Percentiles rank a stretch among this genome's conserved stretches.
phyloP scores from a whole-genome alignment of 2,888 invertebrate species.

The Drosophila borealis region DNA sequence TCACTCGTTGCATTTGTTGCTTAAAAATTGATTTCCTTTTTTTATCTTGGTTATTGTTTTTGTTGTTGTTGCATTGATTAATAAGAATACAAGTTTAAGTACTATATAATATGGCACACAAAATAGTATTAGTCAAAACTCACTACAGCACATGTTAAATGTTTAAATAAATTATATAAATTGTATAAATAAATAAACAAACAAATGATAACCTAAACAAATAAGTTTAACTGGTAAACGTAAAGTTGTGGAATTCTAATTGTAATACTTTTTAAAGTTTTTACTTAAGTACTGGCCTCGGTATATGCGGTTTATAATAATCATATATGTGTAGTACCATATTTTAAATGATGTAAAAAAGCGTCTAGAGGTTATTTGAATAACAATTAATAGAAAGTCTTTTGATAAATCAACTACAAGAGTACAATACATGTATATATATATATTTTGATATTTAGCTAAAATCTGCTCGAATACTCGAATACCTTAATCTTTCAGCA shows the following conservation, averaged over 20 bases:
- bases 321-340: conserved; percentile 16
- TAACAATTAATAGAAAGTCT: conserved; percentile 71
- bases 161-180: conserved; percentile 11
- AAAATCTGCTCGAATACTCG: conserved; percentile 20
- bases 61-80: conserved; percentile 10
- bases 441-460: conserved; percentile 39
- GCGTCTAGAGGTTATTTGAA: conserved; percentile 67
- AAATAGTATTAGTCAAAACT: conserved; percentile 68
- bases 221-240: conserved; percentile 44
- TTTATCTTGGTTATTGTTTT: conserved; percentile 5
- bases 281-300: conserved; percentile 72
- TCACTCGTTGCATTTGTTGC: conserved; percentile 49
- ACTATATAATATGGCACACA: conserved; percentile 68
- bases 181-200: conserved; percentile 10
- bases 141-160: conserved; percentile 78
- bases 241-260: conserved; percentile 72
- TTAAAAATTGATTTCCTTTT: conserved; percentile 20
- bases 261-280: conserved; percentile 74
- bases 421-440: conserved; percentile 49
- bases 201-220: conserved; percentile 22
- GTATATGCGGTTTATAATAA: conserved; percentile 38
- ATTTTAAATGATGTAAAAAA: conserved; percentile 52
- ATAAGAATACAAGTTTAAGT: conserved; percentile 17
- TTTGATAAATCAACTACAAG: conserved; percentile 63
- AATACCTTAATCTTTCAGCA: conserved; percentile 43